Conservation (phyloP, 1,140 invertebrate genomes). For the Armadillidium nasatum region DNA sequence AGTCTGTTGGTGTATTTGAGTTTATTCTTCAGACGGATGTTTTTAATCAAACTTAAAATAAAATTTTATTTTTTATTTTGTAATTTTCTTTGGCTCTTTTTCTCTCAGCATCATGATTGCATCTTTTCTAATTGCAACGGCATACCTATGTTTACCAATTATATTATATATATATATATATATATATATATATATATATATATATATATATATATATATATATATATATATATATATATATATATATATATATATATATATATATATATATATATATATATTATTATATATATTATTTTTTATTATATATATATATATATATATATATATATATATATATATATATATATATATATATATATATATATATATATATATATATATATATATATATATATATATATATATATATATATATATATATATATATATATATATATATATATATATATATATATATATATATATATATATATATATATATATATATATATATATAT, state of each 20-base stretch:
- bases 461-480: conserved; percentile 30
- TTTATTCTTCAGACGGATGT: too few relatives aligned
- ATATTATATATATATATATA: conserved; percentile 13
- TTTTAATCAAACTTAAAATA: too few relatives aligned
- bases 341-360: not conserved
- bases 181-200: conserved; percentile 30
- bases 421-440: too few relatives aligned
- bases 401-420: not conserved
- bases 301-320: conserved; percentile 29
- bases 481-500: conserved; percentile 27
- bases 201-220: conserved; percentile 23
- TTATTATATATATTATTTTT: too few relatives aligned
- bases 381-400: not conserved
- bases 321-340: conserved; percentile 24
- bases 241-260: not conserved
- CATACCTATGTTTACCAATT: not conserved
- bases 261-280: conserved; percentile 11
- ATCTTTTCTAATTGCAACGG: not conserved
- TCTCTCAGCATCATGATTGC: too few relatives aligned
- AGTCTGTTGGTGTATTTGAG: too few relatives aligned
- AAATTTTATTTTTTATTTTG: too few relatives aligned
- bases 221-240: not conserved
- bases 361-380: conserved; percentile 10
- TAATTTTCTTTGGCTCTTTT: too few relatives aligned
- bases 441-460: not conserved